Conservation (phyloP, 2,888 invertebrate genomes). For the Empis livida region DNA sequence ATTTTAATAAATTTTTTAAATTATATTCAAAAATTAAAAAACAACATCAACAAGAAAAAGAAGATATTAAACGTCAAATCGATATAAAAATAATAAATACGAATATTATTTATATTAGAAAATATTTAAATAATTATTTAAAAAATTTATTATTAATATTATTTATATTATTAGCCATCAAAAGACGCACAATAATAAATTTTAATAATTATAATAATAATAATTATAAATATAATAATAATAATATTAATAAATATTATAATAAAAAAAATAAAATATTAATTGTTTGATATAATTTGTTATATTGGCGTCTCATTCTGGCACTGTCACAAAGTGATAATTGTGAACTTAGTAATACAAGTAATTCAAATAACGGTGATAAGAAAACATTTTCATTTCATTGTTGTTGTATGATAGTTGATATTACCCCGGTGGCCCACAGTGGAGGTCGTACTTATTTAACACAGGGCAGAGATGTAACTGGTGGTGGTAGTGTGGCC, state of each 20-base stretch:
- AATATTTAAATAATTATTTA: not conserved
- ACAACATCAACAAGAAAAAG: too few relatives aligned
- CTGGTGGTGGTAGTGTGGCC: conserved; percentile 28
- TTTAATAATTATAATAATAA: not conserved
- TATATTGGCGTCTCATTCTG: conserved; percentile 32
- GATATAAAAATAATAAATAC: too few relatives aligned
- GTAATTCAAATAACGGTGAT: conserved; percentile 30
- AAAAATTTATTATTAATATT: not conserved
- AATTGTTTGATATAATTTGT: not conserved
- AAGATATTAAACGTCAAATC: too few relatives aligned
- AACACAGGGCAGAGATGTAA: conserved; percentile 37
- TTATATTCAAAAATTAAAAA: not conserved
- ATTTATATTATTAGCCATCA: not conserved
- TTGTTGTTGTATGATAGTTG: conserved; percentile 39
- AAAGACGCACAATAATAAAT: not conserved
- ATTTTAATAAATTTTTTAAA: not conserved
- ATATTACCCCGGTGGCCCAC: conserved; percentile 36
- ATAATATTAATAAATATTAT: not conserved
- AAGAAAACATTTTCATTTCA: conserved; percentile 38
- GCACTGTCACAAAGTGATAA: conserved; percentile 32
- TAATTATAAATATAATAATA: not conserved
- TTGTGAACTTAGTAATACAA: conserved; percentile 25
- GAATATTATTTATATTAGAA: not conserved
- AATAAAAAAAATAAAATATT: not conserved
- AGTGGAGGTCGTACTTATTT: conserved; percentile 29